Conservation (phyloP, 2,113 vertebrate genomes). For the Lethenteron camtschaticum region DNA sequence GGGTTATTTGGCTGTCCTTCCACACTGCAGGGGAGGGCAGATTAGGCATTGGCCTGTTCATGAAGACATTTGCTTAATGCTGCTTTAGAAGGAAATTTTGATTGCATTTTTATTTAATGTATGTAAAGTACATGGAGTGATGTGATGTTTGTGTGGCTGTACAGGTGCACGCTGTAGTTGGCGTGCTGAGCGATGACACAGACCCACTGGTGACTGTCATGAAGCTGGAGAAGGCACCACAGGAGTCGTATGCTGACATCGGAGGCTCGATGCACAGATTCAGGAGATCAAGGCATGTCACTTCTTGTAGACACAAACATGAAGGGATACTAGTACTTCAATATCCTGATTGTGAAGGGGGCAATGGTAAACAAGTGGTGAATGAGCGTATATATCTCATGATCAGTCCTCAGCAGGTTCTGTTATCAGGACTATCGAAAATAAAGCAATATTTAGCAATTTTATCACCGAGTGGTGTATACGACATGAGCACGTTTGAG, state of each 20-base stretch:
- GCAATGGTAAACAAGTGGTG: no score
- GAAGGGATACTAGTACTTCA: no score
- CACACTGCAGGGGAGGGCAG: no score
- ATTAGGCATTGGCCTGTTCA: background rate
- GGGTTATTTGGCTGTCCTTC: no score
- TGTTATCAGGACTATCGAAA: no score
- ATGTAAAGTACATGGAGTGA: background rate
- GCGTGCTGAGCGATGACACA: conserved; percentile 90
- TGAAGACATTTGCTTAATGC: background rate
- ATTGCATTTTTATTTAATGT: background rate
- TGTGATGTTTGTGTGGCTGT: background rate
- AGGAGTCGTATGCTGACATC: conserved; percentile 87
- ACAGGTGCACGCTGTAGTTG: conserved; percentile 88
- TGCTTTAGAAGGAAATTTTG: background rate
- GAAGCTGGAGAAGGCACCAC: conserved; percentile 95
- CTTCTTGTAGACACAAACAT: no score
- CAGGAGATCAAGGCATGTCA: conserved; percentile 75
- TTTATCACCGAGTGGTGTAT: no score
- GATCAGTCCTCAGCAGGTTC: no score
- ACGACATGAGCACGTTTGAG: no score
- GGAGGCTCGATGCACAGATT: conserved; percentile 84
- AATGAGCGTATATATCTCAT: no score
- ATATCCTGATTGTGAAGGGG: no score
- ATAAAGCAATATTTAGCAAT: no score
- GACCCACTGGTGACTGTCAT: conserved; percentile 91